These are phyloP conservation scores for Phasia obesa DNA, from an alignment of 2,888 invertebrate genomes.

Conservation along the genomic window DNA sequence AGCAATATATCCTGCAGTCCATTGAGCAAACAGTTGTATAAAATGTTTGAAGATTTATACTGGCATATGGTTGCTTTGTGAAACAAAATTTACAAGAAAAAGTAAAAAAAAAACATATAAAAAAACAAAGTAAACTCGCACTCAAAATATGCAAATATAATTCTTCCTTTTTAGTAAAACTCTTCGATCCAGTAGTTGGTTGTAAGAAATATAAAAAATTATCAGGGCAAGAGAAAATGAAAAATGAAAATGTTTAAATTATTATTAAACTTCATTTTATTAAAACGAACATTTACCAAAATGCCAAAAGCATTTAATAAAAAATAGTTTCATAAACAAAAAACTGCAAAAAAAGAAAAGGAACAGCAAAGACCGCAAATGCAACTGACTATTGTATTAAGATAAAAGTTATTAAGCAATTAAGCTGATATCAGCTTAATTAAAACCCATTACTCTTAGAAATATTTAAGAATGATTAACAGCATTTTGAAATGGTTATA, in stretches of 20 bases:
- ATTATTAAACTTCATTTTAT: conserved; percentile 30
- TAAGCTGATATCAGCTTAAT: neutral
- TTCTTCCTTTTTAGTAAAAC: neutral
- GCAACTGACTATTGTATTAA: neutral
- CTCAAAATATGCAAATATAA: conserved; percentile 41
- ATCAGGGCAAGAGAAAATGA: conserved; percentile 8
- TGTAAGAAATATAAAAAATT: neutral
- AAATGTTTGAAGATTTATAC: conserved; percentile 38
- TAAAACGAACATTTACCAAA: conserved; percentile 45
- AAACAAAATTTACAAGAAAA: conserved; percentile 11
- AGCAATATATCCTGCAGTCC: conserved; percentile 18
- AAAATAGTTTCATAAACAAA: conserved; percentile 12
- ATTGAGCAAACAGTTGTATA: conserved; percentile 45
- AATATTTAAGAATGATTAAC: no score
- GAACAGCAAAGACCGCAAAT: neutral
- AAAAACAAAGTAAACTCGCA: conserved; percentile 2
- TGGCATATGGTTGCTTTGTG: conserved; percentile 11
- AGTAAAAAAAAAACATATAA: neutral
- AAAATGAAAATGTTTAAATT: conserved; percentile 48
- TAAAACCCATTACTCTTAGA: no score
- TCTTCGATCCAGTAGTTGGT: neutral
- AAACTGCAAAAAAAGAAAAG: neutral
- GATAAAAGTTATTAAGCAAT: neutral
- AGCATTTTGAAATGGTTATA: no score
- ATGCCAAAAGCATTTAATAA: conserved; percentile 55